phyloP scores from a whole-genome alignment of 2,113 vertebrate genomes.

The Chunga burmeisteri region DNA sequence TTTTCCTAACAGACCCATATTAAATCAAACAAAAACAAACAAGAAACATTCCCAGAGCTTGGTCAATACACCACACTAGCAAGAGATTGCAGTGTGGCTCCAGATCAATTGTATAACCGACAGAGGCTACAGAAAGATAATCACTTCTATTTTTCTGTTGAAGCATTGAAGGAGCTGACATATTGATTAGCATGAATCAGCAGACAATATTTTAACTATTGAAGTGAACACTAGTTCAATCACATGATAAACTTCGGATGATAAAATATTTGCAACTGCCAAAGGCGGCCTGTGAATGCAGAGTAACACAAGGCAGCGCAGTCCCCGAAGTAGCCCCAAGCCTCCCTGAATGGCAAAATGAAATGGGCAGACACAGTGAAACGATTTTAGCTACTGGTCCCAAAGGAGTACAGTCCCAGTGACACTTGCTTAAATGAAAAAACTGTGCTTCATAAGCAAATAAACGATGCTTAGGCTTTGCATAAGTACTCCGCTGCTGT shows the following conservation, averaged over 20 bases:
- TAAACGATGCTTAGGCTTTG: background rate
- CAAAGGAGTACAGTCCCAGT: background rate
- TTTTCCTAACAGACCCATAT: background rate
- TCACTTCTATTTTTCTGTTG: background rate
- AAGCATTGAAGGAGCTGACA: background rate
- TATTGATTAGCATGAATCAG: background rate
- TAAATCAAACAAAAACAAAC: background rate
- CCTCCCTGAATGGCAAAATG: background rate
- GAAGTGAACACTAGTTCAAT: background rate
- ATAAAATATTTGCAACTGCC: background rate
- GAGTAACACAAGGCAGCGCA: background rate
- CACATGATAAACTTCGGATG: background rate
- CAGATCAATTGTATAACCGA: background rate
- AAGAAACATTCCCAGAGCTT: background rate
- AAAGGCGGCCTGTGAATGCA: background rate
- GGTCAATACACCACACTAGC: background rate
- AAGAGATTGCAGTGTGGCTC: background rate
- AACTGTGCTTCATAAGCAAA: background rate
- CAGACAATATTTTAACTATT: background rate
- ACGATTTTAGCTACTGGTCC: background rate
- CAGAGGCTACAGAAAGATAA: background rate
- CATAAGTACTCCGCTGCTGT: background rate
- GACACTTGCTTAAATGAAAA: background rate
- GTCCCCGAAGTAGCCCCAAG: background rate
- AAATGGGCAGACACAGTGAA: background rate